Base-by-base conservation (phyloP, 2,888 invertebrate species). In the Saturnia pavonia region DNA sequence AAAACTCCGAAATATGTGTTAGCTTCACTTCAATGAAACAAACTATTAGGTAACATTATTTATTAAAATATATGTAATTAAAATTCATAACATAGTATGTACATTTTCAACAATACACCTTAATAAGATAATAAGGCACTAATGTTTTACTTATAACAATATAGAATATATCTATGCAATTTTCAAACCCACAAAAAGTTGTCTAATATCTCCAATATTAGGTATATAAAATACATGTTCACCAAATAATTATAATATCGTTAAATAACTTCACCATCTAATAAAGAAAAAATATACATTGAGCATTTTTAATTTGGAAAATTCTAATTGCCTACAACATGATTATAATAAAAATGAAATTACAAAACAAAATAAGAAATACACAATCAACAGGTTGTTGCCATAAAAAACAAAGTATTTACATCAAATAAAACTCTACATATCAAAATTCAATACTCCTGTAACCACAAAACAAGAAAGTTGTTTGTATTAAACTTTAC, bases 41-140 rank as follows among this genome's bases (percentile, higher is more conserved):
- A 75, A 80, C 74, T 60, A 60, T 81, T 84, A 76, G 84, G 87
- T 91, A 91, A 92, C 91, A 87, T 88, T 88, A 88, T 91, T 92
- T 92, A 91, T 88, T 89, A 88, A 90, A 90, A 92, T 91, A 92
- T 89, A 90, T 83, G 88, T 88, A 89, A 91, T 85, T 81, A 88
- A 88, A 88, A 88, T 82, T 91, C 88, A 89, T 91, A 92, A 93
- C 91, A 90, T 90, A 87, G 86, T 93, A 92, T 91, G 88, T 92
- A 93, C 91, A 91, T 84, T 87, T 83, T 88, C 84, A 91, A 91
- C 91, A 91, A 88, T 90, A 91, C 91, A 92, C 91, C 90, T 88
- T 82, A 83, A 86, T 85, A 88, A 85, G 84, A 87, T 79, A 85
- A 87, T 88, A 92, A 91, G 91, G 92, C 92, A 92, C 92, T 88